These are phyloP conservation scores for Callospermophilus lateralis DNA, from an alignment of 2,113 vertebrate species.

Conservation along the genomic window DNA sequence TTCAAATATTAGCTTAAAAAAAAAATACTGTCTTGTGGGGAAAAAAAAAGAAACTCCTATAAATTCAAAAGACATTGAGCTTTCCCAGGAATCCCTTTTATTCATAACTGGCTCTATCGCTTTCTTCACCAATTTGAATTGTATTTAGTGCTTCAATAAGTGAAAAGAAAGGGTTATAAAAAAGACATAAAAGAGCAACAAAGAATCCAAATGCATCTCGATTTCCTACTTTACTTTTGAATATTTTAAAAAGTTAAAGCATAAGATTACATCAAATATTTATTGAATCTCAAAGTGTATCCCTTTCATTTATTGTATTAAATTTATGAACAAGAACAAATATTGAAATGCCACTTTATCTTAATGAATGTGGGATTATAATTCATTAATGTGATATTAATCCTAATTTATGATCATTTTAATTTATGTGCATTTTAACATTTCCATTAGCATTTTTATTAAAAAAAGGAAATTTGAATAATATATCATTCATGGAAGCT, in stretches of 20 bases:
- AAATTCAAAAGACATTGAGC: constrained; percentile 26
- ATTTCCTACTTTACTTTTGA: constrained; percentile 49
- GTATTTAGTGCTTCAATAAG: constrained; percentile 69
- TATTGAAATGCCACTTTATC: constrained; percentile 80
- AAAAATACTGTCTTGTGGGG: not conserved
- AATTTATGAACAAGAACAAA: constrained; percentile 77
- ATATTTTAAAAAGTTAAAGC: constrained; percentile 73
- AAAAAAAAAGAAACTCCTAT: constrained; percentile 68
- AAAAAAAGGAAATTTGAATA: constrained; percentile 74
- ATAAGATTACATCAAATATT: constrained; percentile 75
- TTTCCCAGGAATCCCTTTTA: constrained; percentile 28
- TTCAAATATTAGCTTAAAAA: constrained; percentile 49
- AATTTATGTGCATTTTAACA: constrained; percentile 81
- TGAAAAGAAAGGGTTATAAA: constrained; percentile 66
- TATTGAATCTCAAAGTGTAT: constrained; percentile 72
- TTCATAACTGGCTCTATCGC: not conserved
- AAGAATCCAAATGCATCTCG: constrained; percentile 56
- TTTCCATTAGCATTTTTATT: constrained; percentile 77
- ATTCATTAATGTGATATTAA: constrained; percentile 82
- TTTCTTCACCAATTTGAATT: constrained; percentile 63
- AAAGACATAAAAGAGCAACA: constrained; percentile 68
- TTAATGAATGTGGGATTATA: constrained; percentile 77
- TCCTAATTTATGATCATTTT: constrained; percentile 67
- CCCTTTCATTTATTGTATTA: constrained; percentile 67
- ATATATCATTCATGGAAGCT: constrained; percentile 60